These are phyloP conservation scores for Liodrosophila aerea DNA, from an alignment of 2,888 invertebrate species.

Conservation along the genomic window DNA sequence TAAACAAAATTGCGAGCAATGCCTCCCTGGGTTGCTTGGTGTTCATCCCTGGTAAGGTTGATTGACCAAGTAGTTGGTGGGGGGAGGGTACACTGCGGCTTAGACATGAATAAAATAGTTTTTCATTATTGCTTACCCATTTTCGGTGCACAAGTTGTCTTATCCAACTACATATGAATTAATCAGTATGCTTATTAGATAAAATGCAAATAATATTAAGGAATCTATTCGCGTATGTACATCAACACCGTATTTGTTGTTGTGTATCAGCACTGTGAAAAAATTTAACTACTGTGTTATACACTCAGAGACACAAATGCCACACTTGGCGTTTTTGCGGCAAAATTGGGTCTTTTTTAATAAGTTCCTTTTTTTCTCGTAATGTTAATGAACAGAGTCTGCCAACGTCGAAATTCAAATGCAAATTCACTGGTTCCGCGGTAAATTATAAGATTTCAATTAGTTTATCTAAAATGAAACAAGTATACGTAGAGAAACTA, in stretches of 20 bases:
- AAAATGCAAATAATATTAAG: slow-evolving; percentile 3
- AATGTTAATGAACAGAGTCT: background rate
- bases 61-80: slow-evolving; percentile 16
- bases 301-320: slow-evolving; percentile 60
- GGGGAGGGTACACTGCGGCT: slow-evolving; percentile 21
- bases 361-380: too few relatives aligned
- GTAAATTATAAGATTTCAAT: too few relatives aligned
- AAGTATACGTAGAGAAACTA: too few relatives aligned
- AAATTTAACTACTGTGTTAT: slow-evolving; percentile 60
- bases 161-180: slow-evolving; percentile 30
- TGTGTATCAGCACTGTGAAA: slow-evolving; percentile 71
- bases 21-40: slow-evolving; percentile 4
- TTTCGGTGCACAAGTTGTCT: slow-evolving; percentile 2
- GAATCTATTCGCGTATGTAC: slow-evolving; percentile 13
- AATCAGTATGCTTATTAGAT: background rate
- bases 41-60: slow-evolving; percentile 38
- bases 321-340: too few relatives aligned
- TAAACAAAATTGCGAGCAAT: background rate
- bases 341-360: too few relatives aligned
- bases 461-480: too few relatives aligned
- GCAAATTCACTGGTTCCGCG: too few relatives aligned
- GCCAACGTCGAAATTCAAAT: too few relatives aligned
- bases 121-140: slow-evolving; percentile 39
- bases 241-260: slow-evolving; percentile 60
- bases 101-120: slow-evolving; percentile 30